A percentile compares a stretch with the other conserved stretches of the same genome.
phyloP scores from a whole-genome alignment of 1,140 invertebrate species.

The Venustaconcha ellipsiformis region DNA sequence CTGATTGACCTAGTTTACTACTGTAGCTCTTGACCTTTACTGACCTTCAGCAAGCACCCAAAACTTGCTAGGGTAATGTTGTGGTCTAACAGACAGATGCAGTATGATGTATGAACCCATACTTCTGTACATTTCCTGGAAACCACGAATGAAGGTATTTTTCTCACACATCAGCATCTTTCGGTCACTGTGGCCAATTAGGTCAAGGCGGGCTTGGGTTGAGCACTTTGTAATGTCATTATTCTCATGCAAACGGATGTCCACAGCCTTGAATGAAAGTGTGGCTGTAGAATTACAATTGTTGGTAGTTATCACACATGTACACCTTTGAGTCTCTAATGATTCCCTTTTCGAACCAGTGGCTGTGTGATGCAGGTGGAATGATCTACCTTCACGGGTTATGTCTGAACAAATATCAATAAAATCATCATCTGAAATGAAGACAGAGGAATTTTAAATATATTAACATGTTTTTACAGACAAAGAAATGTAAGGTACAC shows the following conservation, averaged over 20 bases:
- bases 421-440: constrained; percentile 22
- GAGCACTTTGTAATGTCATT: constrained; percentile 20
- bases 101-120: constrained; percentile 19
- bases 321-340: constrained; percentile 7
- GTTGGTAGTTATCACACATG: constrained; percentile 21
- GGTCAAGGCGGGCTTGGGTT: constrained; percentile 12
- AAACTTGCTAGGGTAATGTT: constrained; percentile 17
- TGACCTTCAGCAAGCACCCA: constrained; percentile 30
- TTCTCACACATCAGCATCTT: constrained; percentile 7
- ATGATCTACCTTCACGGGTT: constrained; percentile 8
- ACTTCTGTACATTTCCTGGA: constrained; percentile 10
- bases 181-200: constrained; percentile 17
- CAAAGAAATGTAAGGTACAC: too few species aligned
- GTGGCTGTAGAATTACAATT: constrained; percentile 23
- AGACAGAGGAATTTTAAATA: too few species aligned
- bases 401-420: constrained; percentile 25
- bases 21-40: background rate
- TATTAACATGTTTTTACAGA: too few species aligned
- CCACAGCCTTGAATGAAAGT: constrained; percentile 13
- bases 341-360: background rate
- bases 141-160: constrained; percentile 17
- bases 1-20: too few species aligned
- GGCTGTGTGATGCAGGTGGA: constrained; percentile 21
- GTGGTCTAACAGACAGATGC: constrained; percentile 9
- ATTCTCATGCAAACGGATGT: constrained; percentile 14